Conservation (phyloP, 2,888 invertebrate species). For the Oligia latruncula region DNA sequence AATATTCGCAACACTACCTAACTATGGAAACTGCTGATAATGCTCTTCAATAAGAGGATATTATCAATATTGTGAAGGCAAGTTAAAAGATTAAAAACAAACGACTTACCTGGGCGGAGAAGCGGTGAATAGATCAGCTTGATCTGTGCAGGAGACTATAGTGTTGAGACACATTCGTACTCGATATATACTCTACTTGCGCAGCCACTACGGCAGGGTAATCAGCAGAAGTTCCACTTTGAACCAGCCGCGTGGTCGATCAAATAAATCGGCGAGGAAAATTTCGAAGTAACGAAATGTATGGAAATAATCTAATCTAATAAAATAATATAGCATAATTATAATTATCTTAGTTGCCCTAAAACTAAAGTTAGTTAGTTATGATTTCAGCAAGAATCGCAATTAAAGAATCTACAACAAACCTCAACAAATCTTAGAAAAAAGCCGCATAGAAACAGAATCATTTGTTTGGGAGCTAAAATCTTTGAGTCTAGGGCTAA, state of each 20-base stretch:
- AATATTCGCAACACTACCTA: not conserved
- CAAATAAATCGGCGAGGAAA: not conserved
- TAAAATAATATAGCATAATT: not conserved
- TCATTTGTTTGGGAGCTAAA: no score
- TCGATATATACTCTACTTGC: constrained; percentile 51
- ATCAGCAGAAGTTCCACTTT: constrained; percentile 41
- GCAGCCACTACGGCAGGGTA: not conserved
- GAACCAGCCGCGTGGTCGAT: not conserved
- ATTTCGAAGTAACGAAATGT: not conserved
- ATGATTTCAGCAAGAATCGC: no score
- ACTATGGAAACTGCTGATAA: constrained; percentile 6
- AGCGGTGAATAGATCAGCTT: constrained; percentile 50
- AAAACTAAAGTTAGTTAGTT: no score
- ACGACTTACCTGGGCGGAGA: constrained; percentile 57
- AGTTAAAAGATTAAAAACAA: constrained; percentile 25
- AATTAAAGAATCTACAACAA: no score
- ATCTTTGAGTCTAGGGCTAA: no score
- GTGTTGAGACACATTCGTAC: constrained; percentile 46
- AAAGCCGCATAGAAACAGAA: no score
- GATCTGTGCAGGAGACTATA: constrained; percentile 44
- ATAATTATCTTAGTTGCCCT: no score
- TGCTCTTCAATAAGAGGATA: not conserved
- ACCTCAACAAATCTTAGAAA: no score
- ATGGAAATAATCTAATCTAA: not conserved
- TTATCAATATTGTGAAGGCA: constrained; percentile 16